These are phyloP conservation scores for Glareola pratincola DNA, from an alignment of 2,113 vertebrate species.

Conservation along the genomic window DNA sequence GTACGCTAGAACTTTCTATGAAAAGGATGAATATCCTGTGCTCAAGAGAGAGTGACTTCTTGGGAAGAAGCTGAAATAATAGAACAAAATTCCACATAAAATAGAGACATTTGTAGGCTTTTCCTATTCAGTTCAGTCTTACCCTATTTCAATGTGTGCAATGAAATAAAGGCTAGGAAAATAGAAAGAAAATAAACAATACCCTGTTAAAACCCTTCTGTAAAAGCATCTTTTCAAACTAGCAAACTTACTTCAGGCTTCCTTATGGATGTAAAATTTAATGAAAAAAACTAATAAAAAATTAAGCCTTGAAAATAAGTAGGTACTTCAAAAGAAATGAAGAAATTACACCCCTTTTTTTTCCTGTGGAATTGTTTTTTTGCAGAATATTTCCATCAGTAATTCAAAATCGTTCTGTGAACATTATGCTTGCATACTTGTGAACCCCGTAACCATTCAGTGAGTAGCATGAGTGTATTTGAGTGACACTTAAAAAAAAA, in stretches of 20 bases:
- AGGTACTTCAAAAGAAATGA: neutral
- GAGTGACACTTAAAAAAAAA: neutral
- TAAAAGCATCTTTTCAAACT: neutral
- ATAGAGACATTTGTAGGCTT: neutral
- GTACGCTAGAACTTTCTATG: neutral
- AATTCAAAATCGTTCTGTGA: neutral
- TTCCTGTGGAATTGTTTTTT: neutral
- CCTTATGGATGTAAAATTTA: neutral
- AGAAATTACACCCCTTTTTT: neutral
- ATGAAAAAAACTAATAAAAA: neutral
- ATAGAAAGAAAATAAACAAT: neutral
- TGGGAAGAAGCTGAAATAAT: neutral
- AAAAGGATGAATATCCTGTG: neutral
- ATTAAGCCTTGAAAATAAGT: neutral
- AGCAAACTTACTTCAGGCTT: neutral
- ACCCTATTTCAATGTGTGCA: neutral
- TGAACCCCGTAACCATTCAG: neutral
- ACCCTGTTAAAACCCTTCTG: neutral
- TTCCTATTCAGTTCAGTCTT: neutral
- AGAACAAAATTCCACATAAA: neutral
- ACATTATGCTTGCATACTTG: neutral
- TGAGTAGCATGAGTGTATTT: neutral
- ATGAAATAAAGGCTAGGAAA: neutral
- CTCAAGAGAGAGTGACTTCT: neutral
- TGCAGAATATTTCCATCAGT: neutral